Conservation (phyloP, 2,888 invertebrate genomes). For the Epistrophella euchroma region DNA sequence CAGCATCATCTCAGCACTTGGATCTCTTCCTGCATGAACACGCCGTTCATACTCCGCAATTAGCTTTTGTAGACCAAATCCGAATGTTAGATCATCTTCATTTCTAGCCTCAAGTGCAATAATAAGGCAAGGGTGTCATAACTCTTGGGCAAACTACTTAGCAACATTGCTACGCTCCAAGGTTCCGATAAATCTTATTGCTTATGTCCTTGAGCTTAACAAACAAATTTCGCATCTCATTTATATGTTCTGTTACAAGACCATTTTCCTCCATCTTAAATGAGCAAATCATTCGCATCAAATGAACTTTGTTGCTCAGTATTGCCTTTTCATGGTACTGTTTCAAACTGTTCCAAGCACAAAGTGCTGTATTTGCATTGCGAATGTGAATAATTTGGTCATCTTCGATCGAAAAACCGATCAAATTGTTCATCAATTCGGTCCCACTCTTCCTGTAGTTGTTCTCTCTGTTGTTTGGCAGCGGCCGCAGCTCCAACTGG, state of each 20-base stretch:
- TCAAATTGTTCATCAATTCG: neutral
- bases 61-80: neutral
- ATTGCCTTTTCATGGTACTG: slow-evolving; percentile 1
- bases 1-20: neutral
- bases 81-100: neutral
- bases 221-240: slow-evolving; percentile 19
- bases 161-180: no score
- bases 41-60: neutral
- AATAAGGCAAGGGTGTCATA: no score
- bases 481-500: neutral
- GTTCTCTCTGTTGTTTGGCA: neutral
- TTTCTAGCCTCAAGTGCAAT: no score
- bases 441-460: neutral
- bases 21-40: neutral
- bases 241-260: slow-evolving; percentile 37
- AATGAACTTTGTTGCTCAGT: slow-evolving; percentile 40
- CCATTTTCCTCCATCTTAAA: slow-evolving; percentile 48
- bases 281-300: slow-evolving; percentile 57
- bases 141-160: no score
- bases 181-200: no score
- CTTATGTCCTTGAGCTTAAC: no score
- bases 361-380: neutral
- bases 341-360: neutral
- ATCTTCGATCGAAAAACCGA: neutral
- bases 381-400: neutral